Conservation (phyloP, 2,888 invertebrate genomes). For the Scaptomyza polygonia region DNA sequence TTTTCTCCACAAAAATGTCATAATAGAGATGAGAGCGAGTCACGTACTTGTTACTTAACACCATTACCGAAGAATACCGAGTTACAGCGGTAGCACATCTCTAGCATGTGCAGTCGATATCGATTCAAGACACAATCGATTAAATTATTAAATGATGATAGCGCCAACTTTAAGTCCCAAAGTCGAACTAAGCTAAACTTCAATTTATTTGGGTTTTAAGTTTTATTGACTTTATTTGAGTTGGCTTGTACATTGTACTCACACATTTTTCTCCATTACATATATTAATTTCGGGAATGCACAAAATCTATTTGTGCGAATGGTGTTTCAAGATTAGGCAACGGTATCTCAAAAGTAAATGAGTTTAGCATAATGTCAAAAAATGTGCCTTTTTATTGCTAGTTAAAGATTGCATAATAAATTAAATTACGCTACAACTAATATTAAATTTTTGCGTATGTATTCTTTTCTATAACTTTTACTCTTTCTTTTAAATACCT, state of each 20-base stretch:
- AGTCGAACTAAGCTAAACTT: not conserved
- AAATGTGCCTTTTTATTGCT: conserved; percentile 62
- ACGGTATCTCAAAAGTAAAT: conserved; percentile 44
- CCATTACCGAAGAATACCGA: conserved; percentile 28
- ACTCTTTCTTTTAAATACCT: conserved; percentile 48
- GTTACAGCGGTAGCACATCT: conserved; percentile 18
- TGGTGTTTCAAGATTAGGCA: conserved; percentile 59
- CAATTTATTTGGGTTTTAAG: conserved; percentile 27
- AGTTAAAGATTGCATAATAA: conserved; percentile 65
- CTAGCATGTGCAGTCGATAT: conserved; percentile 3
- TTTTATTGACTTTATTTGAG: conserved; percentile 54
- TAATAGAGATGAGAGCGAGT: conserved; percentile 49
- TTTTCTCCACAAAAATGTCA: conserved; percentile 53
- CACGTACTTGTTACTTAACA: conserved; percentile 51
- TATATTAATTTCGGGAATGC: conserved; percentile 53
- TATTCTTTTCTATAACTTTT: conserved; percentile 50
- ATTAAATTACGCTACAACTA: conserved; percentile 75
- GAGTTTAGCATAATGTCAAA: conserved; percentile 54
- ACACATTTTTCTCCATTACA: conserved; percentile 50
- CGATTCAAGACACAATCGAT: conserved; percentile 24
- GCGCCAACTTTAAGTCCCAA: conserved; percentile 15
- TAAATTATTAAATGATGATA: not conserved
- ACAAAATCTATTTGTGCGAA: conserved; percentile 60
- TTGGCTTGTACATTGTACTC: conserved; percentile 56
- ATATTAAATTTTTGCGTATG: conserved; percentile 67